phyloP scores from a whole-genome alignment of 2,888 invertebrate species.

The Heliconius sara region DNA sequence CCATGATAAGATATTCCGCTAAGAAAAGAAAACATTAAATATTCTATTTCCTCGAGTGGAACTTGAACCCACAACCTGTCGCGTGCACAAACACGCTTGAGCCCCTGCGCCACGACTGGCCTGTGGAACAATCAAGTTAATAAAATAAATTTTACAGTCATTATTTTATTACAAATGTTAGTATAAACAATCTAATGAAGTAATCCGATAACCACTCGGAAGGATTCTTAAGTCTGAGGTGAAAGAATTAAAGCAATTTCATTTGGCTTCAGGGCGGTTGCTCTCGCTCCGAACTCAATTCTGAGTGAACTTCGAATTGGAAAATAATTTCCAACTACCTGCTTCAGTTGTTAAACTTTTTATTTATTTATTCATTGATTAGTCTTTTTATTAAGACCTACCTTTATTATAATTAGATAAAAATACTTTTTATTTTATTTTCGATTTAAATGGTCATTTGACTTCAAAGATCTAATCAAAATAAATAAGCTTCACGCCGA shows the following conservation, averaged over 20 bases:
- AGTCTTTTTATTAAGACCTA: slow-evolving; percentile 2
- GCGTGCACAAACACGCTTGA: not conserved
- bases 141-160: slow-evolving; percentile 5
- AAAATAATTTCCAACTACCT: slow-evolving; percentile 67
- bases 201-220: slow-evolving; percentile 54
- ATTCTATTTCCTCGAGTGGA: not conserved
- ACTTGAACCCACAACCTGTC: not conserved
- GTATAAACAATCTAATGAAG: slow-evolving; percentile 45
- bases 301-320: slow-evolving; percentile 72
- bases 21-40: too few relatives aligned
- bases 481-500: too few relatives aligned
- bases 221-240: slow-evolving; percentile 59
- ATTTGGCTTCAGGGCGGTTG: slow-evolving; percentile 64
- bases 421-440: too few relatives aligned
- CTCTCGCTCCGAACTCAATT: slow-evolving; percentile 67
- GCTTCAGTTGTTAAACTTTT: slow-evolving; percentile 40
- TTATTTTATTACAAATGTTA: slow-evolving; percentile 30
- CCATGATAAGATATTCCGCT: too few relatives aligned
- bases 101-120: not conserved
- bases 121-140: not conserved
- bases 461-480: too few relatives aligned
- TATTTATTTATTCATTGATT: slow-evolving; percentile 59
- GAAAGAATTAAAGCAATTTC: slow-evolving; percentile 68
- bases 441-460: not conserved
- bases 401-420: not conserved